Percentiles rank a stretch among this genome's conserved stretches.
Evolutionary conservation across 30 jellyfish, hydroid and myxozoan genomes (phyloP).

Genomic region (Euphysa ruthae): DNA sequence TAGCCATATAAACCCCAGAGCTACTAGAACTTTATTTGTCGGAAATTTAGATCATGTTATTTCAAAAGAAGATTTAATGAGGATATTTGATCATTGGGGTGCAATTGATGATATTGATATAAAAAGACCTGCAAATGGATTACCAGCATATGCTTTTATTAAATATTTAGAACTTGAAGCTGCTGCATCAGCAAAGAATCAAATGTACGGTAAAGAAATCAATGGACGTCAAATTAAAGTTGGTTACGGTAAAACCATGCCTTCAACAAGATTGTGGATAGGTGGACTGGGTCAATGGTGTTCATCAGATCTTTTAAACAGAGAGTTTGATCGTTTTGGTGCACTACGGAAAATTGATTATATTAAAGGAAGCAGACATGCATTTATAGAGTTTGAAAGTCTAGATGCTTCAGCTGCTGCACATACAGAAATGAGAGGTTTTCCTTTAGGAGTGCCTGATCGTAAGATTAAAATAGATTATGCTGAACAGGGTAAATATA

Average conservation of each 20-base stretch:
- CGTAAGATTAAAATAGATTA: constrained; percentile 82
- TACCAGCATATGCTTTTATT: constrained; percentile 82
- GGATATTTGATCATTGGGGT: constrained; percentile 81
- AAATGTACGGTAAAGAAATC: constrained; percentile 63
- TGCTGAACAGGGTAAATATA: constrained; percentile 68
- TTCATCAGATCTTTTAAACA: constrained; percentile 62
- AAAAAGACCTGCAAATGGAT: constrained; percentile 91
- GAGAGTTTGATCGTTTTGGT: constrained; percentile 97
- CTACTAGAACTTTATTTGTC: constrained; percentile 93
- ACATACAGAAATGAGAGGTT: constrained; percentile 92
- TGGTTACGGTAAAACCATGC: constrained; percentile 91
- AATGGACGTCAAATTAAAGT: constrained; percentile 76
- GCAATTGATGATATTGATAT: constrained; percentile 90
- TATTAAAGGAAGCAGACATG: constrained; percentile 68
- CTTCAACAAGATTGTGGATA: constrained; percentile 88
- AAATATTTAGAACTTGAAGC: constrained; percentile 73
- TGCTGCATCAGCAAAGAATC: constrained; percentile 80
- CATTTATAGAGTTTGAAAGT: constrained; percentile 77
- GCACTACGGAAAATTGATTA: constrained; percentile 75
- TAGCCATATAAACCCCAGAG: constrained; percentile 70
- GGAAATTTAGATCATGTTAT: constrained; percentile 70
- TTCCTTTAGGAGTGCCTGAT: constrained; percentile 86
- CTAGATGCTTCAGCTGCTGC: constrained; percentile 97
- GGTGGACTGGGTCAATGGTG: constrained; percentile 98
- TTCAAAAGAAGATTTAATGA: constrained; percentile 57